phyloP scores from a whole-genome alignment of 2,888 invertebrate genomes.

The Limnephilus rhombicus region DNA sequence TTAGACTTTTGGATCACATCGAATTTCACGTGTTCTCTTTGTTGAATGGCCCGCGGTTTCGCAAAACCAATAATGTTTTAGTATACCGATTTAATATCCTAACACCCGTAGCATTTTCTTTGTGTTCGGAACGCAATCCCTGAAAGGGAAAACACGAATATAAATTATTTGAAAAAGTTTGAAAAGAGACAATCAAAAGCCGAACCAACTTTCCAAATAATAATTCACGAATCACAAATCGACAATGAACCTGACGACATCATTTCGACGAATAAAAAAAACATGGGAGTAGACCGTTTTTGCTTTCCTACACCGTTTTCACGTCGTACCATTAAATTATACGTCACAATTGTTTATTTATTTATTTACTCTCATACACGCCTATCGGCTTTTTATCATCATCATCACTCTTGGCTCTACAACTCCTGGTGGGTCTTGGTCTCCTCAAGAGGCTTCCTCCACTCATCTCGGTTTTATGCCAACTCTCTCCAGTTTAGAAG shows the following conservation, averaged over 20 bases:
- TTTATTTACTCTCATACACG: too few relatives aligned
- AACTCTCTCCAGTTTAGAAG: too few relatives aligned
- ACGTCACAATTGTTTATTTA: too few relatives aligned
- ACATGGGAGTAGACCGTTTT: background rate
- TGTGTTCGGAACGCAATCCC: background rate
- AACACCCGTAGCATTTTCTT: background rate
- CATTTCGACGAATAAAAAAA: background rate
- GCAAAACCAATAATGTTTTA: background rate
- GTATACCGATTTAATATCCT: background rate
- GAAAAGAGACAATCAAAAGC: conserved; percentile 19
- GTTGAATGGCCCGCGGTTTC: too few relatives aligned
- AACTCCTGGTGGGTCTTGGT: too few relatives aligned
- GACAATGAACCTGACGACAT: conserved; percentile 22
- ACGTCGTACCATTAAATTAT: too few relatives aligned
- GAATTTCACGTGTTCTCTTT: too few relatives aligned
- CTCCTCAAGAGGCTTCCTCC: too few relatives aligned
- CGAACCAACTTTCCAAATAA: background rate
- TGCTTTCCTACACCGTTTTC: background rate
- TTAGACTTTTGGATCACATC: too few relatives aligned
- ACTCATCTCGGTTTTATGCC: too few relatives aligned
- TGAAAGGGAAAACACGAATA: background rate
- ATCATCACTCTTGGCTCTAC: too few relatives aligned
- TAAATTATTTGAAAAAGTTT: background rate
- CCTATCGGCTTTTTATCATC: too few relatives aligned
- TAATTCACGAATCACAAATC: conserved; percentile 8